Evolutionary conservation across 2,888 invertebrate genomes (phyloP).

Genomic region (Dinocampus coccinellae): DNA sequence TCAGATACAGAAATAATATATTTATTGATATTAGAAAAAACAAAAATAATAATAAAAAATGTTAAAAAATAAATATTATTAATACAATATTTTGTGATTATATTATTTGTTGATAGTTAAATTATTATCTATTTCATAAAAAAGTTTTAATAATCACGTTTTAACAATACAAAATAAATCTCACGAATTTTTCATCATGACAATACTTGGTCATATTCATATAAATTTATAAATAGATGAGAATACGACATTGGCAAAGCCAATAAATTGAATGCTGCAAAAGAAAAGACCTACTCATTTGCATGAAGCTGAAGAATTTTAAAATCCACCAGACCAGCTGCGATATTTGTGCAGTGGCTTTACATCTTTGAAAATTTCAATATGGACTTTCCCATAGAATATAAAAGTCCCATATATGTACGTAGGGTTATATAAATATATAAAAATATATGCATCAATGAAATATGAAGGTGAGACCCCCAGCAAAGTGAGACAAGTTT

Average conservation of each 20-base stretch:
- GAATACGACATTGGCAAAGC: constrained; percentile 48
- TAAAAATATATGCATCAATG: constrained; percentile 46
- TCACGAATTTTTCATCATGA: no score
- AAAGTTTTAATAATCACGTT: no score
- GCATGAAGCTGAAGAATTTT: constrained; percentile 61
- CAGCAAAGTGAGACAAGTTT: constrained; percentile 55
- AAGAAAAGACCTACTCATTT: constrained; percentile 52
- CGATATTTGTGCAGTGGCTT: constrained; percentile 15
- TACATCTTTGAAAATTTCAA: constrained; percentile 45
- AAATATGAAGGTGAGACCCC: constrained; percentile 53
- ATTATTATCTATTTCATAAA: no score
- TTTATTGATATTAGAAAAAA: no score
- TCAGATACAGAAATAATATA: no score
- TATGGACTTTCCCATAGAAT: constrained; percentile 58
- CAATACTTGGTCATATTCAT: background rate
- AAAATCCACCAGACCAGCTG: constrained; percentile 41
- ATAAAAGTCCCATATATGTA: constrained; percentile 14
- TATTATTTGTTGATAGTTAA: no score
- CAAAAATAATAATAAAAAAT: no score
- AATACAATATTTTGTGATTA: no score
- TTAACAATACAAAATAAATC: background rate
- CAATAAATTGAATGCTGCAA: constrained; percentile 55
- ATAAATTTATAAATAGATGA: background rate
- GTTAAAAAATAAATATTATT: no score
- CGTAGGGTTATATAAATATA: constrained; percentile 9